Evolutionary conservation across 2,888 invertebrate genomes (phyloP), one percentile per base, ranked within the genome.

Genomic region (Tortricodes alternella): DNA sequence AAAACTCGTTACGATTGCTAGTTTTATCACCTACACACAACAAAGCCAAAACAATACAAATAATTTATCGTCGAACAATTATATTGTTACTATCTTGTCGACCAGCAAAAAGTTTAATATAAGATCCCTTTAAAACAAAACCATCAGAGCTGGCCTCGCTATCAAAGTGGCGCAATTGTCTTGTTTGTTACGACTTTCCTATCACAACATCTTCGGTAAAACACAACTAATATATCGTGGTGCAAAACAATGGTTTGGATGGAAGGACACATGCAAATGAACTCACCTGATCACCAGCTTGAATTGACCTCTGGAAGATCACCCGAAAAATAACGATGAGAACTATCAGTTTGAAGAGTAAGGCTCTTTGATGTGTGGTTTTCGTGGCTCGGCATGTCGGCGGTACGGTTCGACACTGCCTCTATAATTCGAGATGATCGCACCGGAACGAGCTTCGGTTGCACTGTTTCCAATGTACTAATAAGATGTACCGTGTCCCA

Each of bases 391-490:
- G 68, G 76, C 80, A 78, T 78, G 73, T 80, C 74, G 79, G 76
- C 71, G 76, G 74, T 78, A 78, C 79, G 78, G 83, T 84, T 87
- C 82, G 85, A 83, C 78, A 78, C 75, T 49, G 55, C 48, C 41
- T 55, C 55, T 74, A 76, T 80, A 80, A 82, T 80, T 67, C 73
- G 73, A 77, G 82, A 80, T 85, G 83, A 82, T 76, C 76, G 75
- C 83, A 81, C 83, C 86, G 85, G 85, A 85, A 86, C 85, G 80
- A 76, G 71, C 81, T 74, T 79, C 66, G 61, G 62, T 15, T 53
- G 16, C 49, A 52, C 58, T 62, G 80, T 81, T 76, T 81, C 72
- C 87, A 74, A 71, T 84, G 38, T 46, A 23, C 29, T 24, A 23
- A 16, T 24, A 38, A 32, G 16, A 13, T 6, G 32, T 35, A 23